These are phyloP conservation scores for Noctua janthe DNA, from an alignment of 2,888 invertebrate species.

Conservation along the genomic window DNA sequence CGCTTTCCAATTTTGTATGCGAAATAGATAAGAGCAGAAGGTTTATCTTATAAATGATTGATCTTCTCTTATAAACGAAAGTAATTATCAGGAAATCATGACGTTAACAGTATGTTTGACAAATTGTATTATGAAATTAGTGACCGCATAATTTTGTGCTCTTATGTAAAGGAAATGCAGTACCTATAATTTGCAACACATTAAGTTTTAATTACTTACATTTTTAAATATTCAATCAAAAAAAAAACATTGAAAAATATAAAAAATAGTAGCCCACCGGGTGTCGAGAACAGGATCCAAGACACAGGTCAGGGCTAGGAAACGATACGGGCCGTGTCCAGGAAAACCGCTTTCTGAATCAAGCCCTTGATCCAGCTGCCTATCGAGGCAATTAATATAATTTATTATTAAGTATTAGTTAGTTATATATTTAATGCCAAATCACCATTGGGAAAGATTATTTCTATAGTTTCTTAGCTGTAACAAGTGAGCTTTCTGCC, in stretches of 20 bases:
- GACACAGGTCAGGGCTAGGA: too few relatives aligned
- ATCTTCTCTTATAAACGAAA: background rate
- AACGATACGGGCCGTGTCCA: too few relatives aligned
- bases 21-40: conserved; percentile 50
- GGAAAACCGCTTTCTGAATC: too few relatives aligned
- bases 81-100: background rate
- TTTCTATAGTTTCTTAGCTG: background rate
- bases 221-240: too few relatives aligned
- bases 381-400: too few relatives aligned
- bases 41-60: conserved; percentile 1
- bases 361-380: too few relatives aligned
- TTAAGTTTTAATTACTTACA: background rate
- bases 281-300: too few relatives aligned
- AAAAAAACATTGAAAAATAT: too few relatives aligned
- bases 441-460: background rate
- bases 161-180: background rate
- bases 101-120: background rate
- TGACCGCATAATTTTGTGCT: background rate
- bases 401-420: too few relatives aligned
- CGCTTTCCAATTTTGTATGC: conserved; percentile 68
- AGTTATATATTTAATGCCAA: background rate
- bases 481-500: conserved; percentile 21
- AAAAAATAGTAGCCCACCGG: too few relatives aligned
- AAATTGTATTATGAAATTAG: background rate
- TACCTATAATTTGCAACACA: background rate